These are phyloP conservation scores for Scolanthus callimorphus DNA, from an alignment of 92 coral and sea anemone genomes.

Conservation along the genomic window DNA sequence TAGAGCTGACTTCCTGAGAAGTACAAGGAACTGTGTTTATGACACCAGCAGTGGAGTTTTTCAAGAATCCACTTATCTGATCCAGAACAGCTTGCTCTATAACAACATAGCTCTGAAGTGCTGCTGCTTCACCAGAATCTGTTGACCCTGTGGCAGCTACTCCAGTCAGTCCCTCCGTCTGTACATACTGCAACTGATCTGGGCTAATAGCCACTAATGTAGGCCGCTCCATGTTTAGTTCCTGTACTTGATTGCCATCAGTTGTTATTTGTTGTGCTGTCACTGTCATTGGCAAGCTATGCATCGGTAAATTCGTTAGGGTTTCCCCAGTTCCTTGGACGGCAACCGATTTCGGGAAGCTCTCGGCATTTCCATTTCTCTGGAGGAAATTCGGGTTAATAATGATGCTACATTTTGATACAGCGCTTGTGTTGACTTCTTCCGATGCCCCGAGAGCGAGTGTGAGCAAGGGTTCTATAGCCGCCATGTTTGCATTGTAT, in stretches of 20 bases:
- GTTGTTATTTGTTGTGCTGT: not conserved
- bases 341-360: not conserved
- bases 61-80: slow-evolving; percentile 49
- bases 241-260: slow-evolving; percentile 3
- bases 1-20: not conserved
- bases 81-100: slow-evolving; percentile 77
- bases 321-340: not conserved
- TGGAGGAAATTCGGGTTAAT: slow-evolving; percentile 7
- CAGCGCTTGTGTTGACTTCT: slow-evolving; percentile 59
- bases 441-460: slow-evolving; percentile 78
- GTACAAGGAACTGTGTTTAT: slow-evolving; percentile 12
- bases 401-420: slow-evolving; percentile 8
- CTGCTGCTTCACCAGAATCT: slow-evolving; percentile 8
- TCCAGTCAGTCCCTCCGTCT: not conserved
- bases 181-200: slow-evolving; percentile 9
- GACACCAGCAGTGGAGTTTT: slow-evolving; percentile 15
- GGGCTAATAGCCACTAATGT: not conserved
- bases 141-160: not conserved
- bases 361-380: slow-evolving; percentile 4
- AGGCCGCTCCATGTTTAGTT: slow-evolving; percentile 4
- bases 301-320: slow-evolving; percentile 5
- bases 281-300: not conserved
- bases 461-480: slow-evolving; percentile 22
- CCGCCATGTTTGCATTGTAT: slow-evolving; percentile 10
- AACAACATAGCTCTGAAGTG: slow-evolving; percentile 57